Evolutionary conservation across 2,888 invertebrate species (phyloP), one percentile per base, ranked within the genome.

Genomic region (Scelioninae gen. 2): DNA sequence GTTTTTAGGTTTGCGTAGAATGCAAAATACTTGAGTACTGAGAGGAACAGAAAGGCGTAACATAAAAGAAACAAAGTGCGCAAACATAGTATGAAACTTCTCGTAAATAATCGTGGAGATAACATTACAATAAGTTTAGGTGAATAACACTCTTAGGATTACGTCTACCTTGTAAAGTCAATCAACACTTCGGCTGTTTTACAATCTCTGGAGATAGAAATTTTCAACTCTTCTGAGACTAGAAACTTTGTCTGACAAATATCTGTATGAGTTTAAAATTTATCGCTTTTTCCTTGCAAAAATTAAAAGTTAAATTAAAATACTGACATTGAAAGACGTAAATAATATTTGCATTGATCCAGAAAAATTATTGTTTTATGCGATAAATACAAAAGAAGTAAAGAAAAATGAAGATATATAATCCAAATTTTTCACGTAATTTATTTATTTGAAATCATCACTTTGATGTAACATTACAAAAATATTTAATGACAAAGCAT

Each of bases 401-500:
- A 37, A 37, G 10, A 50, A 37, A 53, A 31, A n/a, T n/a, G n/a
- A n/a, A n/a, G n/a, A 31, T 31, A 22, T 9, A 22, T 3, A 46
- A 46, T 18, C 15, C 11, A 25, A 22, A 6, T 6, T 5, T 31
- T 35, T 35, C 11, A 5, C n/a, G 22, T 35, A 7, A 35, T 58
- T 64, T 64, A 64, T 64, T 70, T 41, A 19, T 64, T 41, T 31
- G 19, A 64, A 52, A 55, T 61, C 13, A 61, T 69, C 52, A 22
- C 15, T 25, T 48, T n/a, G 18, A 53, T 37, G 25, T 46, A 69
- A 69, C 53, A 55, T 70, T 63, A 52, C 55, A 70, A 64, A 57
- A 70, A 70, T 64, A 63, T n/a, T n/a, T n/a, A n/a, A n/a, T 64
- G 43, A 35, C 43, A 46, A 48, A 37, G 19, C 18, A 50, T 50